These are phyloP conservation scores for Spilosoma lubricipeda DNA, from an alignment of 2,888 invertebrate species.

Conservation along the genomic window DNA sequence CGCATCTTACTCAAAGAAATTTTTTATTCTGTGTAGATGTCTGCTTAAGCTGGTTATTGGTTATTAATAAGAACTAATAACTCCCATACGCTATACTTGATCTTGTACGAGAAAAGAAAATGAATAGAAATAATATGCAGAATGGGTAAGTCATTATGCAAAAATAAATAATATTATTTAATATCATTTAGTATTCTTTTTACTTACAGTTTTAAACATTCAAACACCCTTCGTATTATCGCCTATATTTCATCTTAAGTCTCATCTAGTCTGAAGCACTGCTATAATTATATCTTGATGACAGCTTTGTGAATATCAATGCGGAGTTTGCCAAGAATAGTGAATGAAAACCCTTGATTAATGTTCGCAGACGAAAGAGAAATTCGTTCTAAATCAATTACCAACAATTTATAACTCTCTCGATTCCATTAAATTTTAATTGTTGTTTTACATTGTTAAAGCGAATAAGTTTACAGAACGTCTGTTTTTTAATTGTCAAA, in stretches of 20 bases:
- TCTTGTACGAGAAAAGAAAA: too few species aligned
- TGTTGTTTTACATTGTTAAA: slow-evolving; percentile 48
- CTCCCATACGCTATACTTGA: too few species aligned
- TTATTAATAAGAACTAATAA: too few species aligned
- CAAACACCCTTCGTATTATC: not conserved
- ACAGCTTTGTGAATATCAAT: slow-evolving; percentile 47
- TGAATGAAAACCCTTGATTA: slow-evolving; percentile 59
- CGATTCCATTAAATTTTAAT: slow-evolving; percentile 57
- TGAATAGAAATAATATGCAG: too few species aligned
- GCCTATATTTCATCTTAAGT: not conserved
- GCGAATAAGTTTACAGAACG: slow-evolving; percentile 40
- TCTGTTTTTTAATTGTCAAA: slow-evolving; percentile 45
- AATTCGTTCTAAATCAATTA: slow-evolving; percentile 62
- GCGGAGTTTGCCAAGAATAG: slow-evolving; percentile 44
- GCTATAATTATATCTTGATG: slow-evolving; percentile 32
- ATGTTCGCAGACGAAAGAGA: slow-evolving; percentile 54
- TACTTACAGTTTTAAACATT: not conserved
- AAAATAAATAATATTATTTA: not conserved
- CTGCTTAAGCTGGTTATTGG: too few species aligned
- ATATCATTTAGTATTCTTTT: not conserved
- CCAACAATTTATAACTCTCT: slow-evolving; percentile 59
- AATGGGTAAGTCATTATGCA: too few species aligned
- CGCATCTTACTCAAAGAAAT: too few species aligned
- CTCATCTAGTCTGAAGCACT: slow-evolving; percentile 1
- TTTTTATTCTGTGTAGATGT: too few species aligned